phyloP scores from a whole-genome alignment of 2,888 invertebrate genomes.

The Macaria liturata region DNA sequence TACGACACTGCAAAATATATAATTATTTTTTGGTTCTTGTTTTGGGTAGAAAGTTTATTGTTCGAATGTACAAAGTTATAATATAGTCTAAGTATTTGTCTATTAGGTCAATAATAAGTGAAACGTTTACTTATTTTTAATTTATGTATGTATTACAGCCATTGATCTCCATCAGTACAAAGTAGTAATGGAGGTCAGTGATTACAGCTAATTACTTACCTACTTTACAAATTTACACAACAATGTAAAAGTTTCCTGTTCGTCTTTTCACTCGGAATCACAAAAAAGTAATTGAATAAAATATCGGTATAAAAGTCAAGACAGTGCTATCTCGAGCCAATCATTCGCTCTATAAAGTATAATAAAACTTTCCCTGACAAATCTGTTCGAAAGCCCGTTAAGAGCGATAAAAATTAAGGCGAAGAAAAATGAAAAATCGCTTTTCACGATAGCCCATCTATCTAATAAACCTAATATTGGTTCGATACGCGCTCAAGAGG shows the following conservation, averaged over 20 bases:
- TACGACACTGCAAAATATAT: slow-evolving; percentile 1
- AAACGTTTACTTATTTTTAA: too few relatives aligned
- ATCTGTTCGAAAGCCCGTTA: slow-evolving; percentile 41
- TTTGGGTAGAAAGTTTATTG: not conserved
- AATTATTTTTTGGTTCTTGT: not conserved
- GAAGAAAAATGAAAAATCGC: slow-evolving; percentile 66
- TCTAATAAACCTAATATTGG: slow-evolving; percentile 82
- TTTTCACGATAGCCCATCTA: slow-evolving; percentile 70
- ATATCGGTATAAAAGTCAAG: too few relatives aligned
- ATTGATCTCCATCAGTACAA: too few relatives aligned
- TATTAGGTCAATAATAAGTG: too few relatives aligned
- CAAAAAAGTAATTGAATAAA: too few relatives aligned
- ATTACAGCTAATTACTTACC: too few relatives aligned
- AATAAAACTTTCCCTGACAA: slow-evolving; percentile 37
- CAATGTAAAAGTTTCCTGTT: too few relatives aligned
- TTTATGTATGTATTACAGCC: too few relatives aligned
- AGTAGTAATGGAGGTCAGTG: too few relatives aligned
- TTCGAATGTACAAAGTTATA: not conserved
- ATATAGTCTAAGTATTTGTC: too few relatives aligned
- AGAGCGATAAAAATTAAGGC: slow-evolving; percentile 53
- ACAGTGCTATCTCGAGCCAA: not conserved
- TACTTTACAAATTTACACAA: too few relatives aligned
- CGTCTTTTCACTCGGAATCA: too few relatives aligned
- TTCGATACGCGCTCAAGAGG: slow-evolving; percentile 78
- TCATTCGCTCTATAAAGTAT: slow-evolving; percentile 10